These are phyloP conservation scores for Notarius lentiginosus DNA, from an alignment of 2,113 vertebrate genomes.

Conservation along the genomic window DNA sequence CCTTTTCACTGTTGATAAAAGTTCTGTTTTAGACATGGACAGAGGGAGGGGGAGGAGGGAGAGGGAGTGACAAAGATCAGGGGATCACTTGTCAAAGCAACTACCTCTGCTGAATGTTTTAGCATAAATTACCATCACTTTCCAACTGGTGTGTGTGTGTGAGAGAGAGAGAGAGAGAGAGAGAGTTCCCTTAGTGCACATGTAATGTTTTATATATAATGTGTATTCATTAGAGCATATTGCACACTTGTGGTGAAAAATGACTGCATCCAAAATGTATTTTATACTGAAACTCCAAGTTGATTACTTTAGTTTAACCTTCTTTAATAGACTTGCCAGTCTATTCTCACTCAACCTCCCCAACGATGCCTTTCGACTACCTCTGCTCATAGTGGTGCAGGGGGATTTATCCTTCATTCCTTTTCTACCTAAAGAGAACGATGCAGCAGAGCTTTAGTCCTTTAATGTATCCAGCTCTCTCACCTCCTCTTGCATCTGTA, in stretches of 20 bases:
- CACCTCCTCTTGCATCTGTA: neutral
- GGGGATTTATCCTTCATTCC: too few species aligned
- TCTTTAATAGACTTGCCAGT: neutral
- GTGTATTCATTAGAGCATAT: neutral
- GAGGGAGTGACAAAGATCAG: constrained; percentile 28
- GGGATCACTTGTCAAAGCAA: constrained; percentile 48
- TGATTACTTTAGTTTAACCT: neutral
- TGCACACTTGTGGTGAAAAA: neutral
- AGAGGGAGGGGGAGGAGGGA: neutral
- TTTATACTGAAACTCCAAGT: neutral
- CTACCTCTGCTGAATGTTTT: constrained; percentile 48
- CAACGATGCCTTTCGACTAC: neutral
- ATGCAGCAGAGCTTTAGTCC: neutral
- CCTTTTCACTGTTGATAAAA: constrained; percentile 18
- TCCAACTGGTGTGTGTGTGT: neutral
- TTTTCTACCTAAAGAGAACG: too few species aligned
- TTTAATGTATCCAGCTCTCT: neutral
- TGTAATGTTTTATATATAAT: neutral
- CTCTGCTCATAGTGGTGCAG: neutral
- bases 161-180: neutral
- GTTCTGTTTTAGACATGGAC: constrained; percentile 1
- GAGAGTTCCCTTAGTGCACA: neutral
- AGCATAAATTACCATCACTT: constrained; percentile 46
- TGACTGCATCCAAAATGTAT: neutral
- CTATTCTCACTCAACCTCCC: neutral